Evolutionary conservation across 2,113 vertebrate genomes (phyloP).

Genomic region (Hippocampus guttulatus): DNA sequence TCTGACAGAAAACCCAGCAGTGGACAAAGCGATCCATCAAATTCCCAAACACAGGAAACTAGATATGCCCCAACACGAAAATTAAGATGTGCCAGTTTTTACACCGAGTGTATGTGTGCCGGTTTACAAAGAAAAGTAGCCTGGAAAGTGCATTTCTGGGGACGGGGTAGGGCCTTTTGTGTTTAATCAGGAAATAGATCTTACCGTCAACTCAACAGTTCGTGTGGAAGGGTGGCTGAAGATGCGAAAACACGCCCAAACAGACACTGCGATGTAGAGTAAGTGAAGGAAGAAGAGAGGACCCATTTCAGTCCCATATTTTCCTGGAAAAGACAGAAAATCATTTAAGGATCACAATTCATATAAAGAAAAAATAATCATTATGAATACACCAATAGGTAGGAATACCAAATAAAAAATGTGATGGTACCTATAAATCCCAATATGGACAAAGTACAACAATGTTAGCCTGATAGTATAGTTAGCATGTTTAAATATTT

Average conservation of each 20-base stretch:
- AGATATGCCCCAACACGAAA: no score
- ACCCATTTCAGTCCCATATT: constrained; percentile 78
- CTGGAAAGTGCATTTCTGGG: no score
- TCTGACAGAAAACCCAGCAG: no score
- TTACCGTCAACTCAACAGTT: constrained; percentile 73
- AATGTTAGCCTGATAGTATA: background rate
- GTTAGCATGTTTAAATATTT: background rate
- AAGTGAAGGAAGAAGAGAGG: constrained; percentile 79
- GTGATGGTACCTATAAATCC: background rate
- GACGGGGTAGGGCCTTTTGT: background rate
- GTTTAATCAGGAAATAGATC: background rate
- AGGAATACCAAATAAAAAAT: background rate
- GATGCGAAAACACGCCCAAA: constrained; percentile 87
- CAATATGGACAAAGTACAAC: background rate
- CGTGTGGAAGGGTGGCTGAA: constrained; percentile 73
- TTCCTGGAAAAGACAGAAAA: constrained; percentile 70
- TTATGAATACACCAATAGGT: background rate
- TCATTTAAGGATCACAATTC: background rate
- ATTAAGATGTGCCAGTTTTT: no score
- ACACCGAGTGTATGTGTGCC: no score
- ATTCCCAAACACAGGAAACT: no score
- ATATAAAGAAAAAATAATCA: background rate
- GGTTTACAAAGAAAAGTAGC: no score
- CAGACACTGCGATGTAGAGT: constrained; percentile 78
- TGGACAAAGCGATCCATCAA: no score